Base-by-base conservation (phyloP, 2,113 vertebrate species). In the Potamarius usumacintae region DNA sequence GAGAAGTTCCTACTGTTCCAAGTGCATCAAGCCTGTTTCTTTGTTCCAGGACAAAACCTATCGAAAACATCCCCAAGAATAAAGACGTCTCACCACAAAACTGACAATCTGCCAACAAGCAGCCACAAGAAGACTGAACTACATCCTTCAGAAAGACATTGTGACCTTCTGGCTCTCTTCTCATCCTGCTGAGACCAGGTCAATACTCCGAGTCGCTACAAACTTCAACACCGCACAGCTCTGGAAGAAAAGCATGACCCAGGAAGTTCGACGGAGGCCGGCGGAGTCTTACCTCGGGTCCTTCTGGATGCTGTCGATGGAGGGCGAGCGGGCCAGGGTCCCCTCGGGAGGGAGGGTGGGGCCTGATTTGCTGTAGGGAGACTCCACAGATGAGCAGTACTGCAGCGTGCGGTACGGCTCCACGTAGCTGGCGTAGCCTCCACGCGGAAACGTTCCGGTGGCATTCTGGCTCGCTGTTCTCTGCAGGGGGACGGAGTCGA, bases 401-500 rank as follows among this genome's bases (percentile, higher is more conserved):
- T 99, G 98, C 92, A 99, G 96, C 92, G 98, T 98, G 93, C 98
- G 97, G 95, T 99, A 99, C 86, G 98, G 97, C 90, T 99, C 98
- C 4, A 96, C 96, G 91, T 98, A 98, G 91, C 95, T 97, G 91
- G 97, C 95, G 92, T 98, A 99, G 94, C 96, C 96, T 93, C 96
- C 95, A 90, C 98, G 96, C 90, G 98, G 98, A 93, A 97, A 99
- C 92, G 96, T 97, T 90, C 97, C 96, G 1, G 96, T 94, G 34
- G 96, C 94, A 87, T 96, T 96, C 92, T 98, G 98, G 92, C 98
- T 99, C 94, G 96, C 97, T 94, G 98, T 96, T 95, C 98, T 97
- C 97, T 99, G 98, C 96, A 99, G 97, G 96, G 98, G 96, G 96
- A 95, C 95, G 96, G 98, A 98, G 97, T 99, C 98, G 95, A 99